phyloP scores from a whole-genome alignment of 1,140 invertebrate genomes.

The Drosophila paulistorum region DNA sequence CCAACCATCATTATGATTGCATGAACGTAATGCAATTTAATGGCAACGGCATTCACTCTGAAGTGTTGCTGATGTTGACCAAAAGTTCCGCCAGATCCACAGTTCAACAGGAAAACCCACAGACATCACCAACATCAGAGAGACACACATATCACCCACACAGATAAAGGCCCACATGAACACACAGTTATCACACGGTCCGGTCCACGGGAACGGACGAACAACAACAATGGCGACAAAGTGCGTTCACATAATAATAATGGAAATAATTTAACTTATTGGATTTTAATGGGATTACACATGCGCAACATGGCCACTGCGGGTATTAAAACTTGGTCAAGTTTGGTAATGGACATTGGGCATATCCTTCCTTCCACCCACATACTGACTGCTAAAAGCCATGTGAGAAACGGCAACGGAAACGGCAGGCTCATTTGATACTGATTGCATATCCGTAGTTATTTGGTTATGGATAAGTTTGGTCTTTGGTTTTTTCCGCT shows the following conservation, averaged over 20 bases:
- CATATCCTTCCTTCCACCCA: constrained; percentile 6
- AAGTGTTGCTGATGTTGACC: constrained; percentile 79
- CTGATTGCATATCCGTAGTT: constrained; percentile 46
- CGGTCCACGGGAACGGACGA: constrained; percentile 14
- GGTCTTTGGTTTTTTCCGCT: constrained; percentile 5
- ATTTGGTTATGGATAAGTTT: neutral
- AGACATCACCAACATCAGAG: constrained; percentile 1
- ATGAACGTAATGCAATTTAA: constrained; percentile 76
- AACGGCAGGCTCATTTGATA: constrained; percentile 37
- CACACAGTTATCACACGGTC: constrained; percentile 57
- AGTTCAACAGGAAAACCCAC: constrained; percentile 52
- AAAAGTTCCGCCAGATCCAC: constrained; percentile 57
- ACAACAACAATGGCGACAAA: constrained; percentile 52
- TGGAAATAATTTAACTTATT: constrained; percentile 82
- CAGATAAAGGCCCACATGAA: constrained; percentile 65
- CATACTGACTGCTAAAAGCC: neutral
- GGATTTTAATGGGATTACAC: constrained; percentile 82
- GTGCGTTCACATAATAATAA: constrained; percentile 79
- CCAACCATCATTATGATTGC: constrained; percentile 68
- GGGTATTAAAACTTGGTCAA: constrained; percentile 78
- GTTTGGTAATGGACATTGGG: constrained; percentile 50
- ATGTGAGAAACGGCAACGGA: neutral
- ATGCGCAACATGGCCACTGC: constrained; percentile 70
- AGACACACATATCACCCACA: neutral
- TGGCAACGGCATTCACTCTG: constrained; percentile 50